Percentiles rank a stretch among this genome's conserved stretches.
Conservation (phyloP, 1,140 invertebrate species). For the Drosophila takahashii region DNA sequence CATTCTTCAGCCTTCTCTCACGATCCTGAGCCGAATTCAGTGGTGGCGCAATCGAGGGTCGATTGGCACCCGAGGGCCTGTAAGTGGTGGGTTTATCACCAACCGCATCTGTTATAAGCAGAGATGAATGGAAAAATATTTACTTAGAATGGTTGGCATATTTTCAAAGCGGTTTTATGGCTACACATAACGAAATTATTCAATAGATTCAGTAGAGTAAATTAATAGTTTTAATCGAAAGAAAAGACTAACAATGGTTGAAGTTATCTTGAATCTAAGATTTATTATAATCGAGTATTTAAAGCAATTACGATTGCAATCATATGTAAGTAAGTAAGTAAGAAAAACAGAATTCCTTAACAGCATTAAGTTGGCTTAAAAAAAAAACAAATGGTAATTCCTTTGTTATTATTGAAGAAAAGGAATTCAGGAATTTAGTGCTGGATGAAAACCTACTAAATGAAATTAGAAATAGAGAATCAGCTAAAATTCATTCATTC, state of each 20-base stretch:
- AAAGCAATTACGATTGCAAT: background rate
- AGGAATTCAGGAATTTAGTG: too few species aligned
- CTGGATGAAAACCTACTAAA: too few species aligned
- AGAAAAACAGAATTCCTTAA: too few species aligned
- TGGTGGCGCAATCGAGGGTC: conserved; percentile 64
- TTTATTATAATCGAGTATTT: background rate
- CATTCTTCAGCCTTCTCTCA: conserved; percentile 86
- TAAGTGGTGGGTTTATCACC: conserved; percentile 74
- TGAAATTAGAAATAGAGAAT: too few species aligned
- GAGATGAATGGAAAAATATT: conserved; percentile 10
- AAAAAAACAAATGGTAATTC: background rate
- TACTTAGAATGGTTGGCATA: conserved; percentile 24
- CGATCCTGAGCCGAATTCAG: conserved; percentile 75
- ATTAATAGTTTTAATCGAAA: too few species aligned
- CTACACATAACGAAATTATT: conserved; percentile 12
- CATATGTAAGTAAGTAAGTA: background rate
- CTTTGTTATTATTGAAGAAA: too few species aligned
- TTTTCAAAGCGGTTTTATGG: conserved; percentile 4
- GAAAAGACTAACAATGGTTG: background rate
- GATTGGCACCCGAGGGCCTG: conserved; percentile 50
- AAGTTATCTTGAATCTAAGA: background rate
- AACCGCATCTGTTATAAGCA: conserved; percentile 61
- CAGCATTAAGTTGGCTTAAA: background rate
- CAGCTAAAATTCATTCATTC: too few species aligned
- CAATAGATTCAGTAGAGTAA: background rate